Conservation (phyloP, 1,140 invertebrate genomes). For the Thrips palmi region DNA sequence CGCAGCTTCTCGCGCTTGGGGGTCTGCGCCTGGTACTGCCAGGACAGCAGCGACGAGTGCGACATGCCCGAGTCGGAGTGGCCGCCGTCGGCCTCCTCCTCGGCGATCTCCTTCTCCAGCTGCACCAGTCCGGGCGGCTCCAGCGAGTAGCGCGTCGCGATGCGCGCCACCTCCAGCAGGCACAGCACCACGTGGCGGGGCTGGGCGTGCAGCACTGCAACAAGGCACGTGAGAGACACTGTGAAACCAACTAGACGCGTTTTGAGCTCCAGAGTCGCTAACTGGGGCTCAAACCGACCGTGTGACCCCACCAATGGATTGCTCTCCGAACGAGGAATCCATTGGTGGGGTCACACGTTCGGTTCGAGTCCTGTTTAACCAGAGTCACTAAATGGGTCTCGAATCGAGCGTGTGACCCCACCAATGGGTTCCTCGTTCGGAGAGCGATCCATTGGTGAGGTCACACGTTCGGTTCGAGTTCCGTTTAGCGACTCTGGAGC, state of each 20-base stretch:
- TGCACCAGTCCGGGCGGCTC: conserved; percentile 77
- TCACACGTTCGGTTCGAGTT: no score
- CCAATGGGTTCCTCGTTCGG: no score
- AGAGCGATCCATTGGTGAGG: no score
- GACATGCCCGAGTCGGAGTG: conserved; percentile 33
- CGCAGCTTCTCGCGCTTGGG: conserved; percentile 25
- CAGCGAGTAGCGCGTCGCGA: conserved; percentile 56
- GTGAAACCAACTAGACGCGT: neutral
- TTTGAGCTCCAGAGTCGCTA: no score
- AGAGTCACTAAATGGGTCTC: neutral
- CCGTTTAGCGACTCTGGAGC: no score
- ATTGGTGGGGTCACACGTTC: no score
- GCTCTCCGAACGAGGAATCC: no score
- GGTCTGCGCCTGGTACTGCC: conserved; percentile 36
- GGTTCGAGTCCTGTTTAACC: no score
- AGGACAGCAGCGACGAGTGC: conserved; percentile 33
- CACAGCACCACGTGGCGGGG: conserved; percentile 73
- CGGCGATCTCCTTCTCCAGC: conserved; percentile 76
- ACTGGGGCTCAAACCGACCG: no score
- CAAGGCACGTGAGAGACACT: conserved; percentile 2
- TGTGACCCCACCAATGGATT: no score
- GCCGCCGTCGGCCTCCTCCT: conserved; percentile 38
- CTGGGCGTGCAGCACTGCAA: conserved; percentile 54
- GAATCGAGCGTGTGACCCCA: no score
- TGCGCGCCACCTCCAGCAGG: conserved; percentile 67